Evolutionary conservation across 2,888 invertebrate species (phyloP), one percentile per base, ranked within the genome.

Genomic region (Pelosia muscerda): DNA sequence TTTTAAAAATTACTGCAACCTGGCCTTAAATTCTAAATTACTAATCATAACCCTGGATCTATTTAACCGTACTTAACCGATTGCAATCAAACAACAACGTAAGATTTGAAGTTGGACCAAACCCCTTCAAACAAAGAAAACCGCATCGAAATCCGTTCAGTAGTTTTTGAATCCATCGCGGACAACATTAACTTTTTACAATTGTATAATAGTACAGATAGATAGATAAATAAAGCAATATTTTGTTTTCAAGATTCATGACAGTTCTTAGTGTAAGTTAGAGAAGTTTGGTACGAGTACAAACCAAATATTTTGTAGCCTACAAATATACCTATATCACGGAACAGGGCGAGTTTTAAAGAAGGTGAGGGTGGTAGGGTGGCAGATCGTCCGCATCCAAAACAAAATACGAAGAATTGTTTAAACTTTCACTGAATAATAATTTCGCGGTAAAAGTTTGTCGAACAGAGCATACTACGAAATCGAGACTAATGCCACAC

Each of bases 341-440:
- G 77, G 73, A 75, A 73, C 72, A 76, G 83, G 87, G 87, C 84
- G 88, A 88, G 82, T 88, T 87, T 85, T 71, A 73, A 84, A 82
- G 81, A 72, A 70, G 81, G 78, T 69, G 76, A 78, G 82, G 83
- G 83, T 75, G 76, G 75, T 75, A 73, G 83, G 80, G 81, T 75
- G 81, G 81, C 68, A 82, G 81, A 80, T 82, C 77, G 85, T 81
- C 83, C 77, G 81, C 83, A 78, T 74, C 83, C 85, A 86, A 90
- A 90, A 91, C 90, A 92, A 92, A 92, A 90, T 87, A 89, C 85
- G 89, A 93, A 92, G 90, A 92, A 90, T 90, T 86, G 88, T 84
- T 86, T 84, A 81, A 90, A 94, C 93, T 94, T 93, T 92, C 90
- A 83, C 90, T 91, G 90, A 92, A 92, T 93, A 91, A 92, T 90